A percentile compares a stretch with the other conserved stretches of the same genome.
Evolutionary conservation across 2,888 invertebrate species (phyloP).

Genomic region (Stratiomys singularior): DNA sequence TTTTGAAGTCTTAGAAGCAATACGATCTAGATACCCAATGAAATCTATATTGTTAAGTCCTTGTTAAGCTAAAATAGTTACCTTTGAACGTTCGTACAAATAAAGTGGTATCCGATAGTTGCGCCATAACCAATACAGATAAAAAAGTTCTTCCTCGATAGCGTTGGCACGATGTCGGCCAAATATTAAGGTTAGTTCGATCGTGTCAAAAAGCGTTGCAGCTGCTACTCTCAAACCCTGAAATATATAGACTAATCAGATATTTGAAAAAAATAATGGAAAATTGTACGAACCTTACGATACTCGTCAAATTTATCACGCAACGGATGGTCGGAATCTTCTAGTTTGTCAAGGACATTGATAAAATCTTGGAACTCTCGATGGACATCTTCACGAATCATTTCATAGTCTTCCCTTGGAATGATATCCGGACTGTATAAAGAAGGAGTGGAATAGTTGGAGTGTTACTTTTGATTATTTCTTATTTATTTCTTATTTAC

Average conservation of each 20-base stretch:
- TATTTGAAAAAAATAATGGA: no score
- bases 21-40: not conserved
- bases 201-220: constrained; percentile 12
- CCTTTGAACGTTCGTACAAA: constrained; percentile 8
- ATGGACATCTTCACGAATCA: constrained; percentile 2
- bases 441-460: no score
- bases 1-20: not conserved
- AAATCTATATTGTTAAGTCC: not conserved
- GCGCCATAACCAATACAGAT: not conserved
- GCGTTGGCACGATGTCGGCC: not conserved
- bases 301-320: not conserved
- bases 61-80: not conserved
- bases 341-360: not conserved
- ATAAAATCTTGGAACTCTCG: not conserved
- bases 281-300: not conserved
- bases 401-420: not conserved
- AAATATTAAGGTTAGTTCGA: not conserved
- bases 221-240: not conserved
- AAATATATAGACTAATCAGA: not conserved
- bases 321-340: not conserved
- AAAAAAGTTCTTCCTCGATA: constrained; percentile 3
- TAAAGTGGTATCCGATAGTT: not conserved
- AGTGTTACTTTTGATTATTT: no score
- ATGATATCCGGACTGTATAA: not conserved
- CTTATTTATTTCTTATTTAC: no score